Evolutionary conservation across 2,888 invertebrate species (phyloP), one percentile per base, ranked within the genome.

Genomic region (Alviniconcha strummeri): DNA sequence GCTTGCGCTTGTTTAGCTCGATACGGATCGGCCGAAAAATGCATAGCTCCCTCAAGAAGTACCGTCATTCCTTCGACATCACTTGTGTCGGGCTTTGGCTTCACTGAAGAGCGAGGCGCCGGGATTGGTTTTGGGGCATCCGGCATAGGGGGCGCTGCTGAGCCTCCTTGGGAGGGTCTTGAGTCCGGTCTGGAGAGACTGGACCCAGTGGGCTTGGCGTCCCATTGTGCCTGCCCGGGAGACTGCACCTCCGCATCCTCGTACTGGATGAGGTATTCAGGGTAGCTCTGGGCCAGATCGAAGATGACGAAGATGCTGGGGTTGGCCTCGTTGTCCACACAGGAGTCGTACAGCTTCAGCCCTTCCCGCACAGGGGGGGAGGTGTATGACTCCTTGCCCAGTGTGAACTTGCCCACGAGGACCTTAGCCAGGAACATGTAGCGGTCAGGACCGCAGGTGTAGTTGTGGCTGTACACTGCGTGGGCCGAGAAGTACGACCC

Each of bases 401-500:
- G 3, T 4, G 81, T 75, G 54, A 15, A 81, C 19, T 81, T 75
- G 1, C 81, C 81, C 17, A 81, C 81, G 36, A 81, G 74, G 52
- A 81, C 81, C 60, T 60, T 72, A 13, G 81, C 81, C 17, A 64
- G 74, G 55, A 81, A 81, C 81, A 81, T 81, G 74, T 74, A 81
- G 52, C 81, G 72, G 15, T 57, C 52, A 9, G 74, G 54, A 6
- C 74, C 64, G 17, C 72, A 36, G 52, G 90, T 90, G 81, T 90
- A 91, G 85, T 89, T 89, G 72, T 91, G 90, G 17, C 91, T 90
- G 79, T 91, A 91, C 9, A 88, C 86, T 8, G 91, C 88, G 78
- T 89, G 85, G 71, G 86, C 85, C 55, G 91, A 91, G 87, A 91
- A 91, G 83, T 91, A 91, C 6, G 90, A 89, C 72, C 91, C 91